Conservation (phyloP, 2,113 vertebrate species). For the Gopherus flavomarginatus region DNA sequence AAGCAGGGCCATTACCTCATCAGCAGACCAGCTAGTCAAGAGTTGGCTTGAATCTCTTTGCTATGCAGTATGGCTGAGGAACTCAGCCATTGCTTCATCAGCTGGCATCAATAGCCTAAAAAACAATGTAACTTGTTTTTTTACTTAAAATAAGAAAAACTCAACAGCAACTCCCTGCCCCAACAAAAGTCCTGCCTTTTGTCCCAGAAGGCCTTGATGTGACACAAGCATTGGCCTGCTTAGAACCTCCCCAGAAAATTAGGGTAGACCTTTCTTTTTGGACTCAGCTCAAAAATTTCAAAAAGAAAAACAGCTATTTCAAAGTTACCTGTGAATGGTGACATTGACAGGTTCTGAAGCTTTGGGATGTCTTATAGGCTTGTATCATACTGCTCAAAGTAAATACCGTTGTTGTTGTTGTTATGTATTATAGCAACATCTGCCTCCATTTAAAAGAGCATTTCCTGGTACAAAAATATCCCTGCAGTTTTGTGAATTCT, state of each 20-base stretch:
- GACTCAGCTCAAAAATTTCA: not conserved
- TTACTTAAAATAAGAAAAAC: not conserved
- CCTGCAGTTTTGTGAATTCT: conserved; percentile 62
- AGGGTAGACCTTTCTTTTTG: not conserved
- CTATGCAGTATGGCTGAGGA: not conserved
- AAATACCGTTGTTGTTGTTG: not conserved
- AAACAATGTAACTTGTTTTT: not conserved
- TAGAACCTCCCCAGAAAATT: not conserved
- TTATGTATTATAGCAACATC: conserved; percentile 57
- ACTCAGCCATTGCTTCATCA: not conserved
- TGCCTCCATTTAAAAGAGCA: conserved; percentile 70
- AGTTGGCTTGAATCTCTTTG: not conserved
- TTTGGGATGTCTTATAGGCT: not conserved
- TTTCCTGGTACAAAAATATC: conserved; percentile 71
- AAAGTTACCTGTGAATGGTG: not conserved
- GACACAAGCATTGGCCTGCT: not conserved
- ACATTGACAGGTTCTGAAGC: not conserved
- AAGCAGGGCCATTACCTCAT: not conserved
- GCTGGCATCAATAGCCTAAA: not conserved
- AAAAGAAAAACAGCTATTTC: not conserved
- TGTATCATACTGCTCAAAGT: not conserved
- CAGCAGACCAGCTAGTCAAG: not conserved
- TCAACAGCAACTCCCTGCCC: not conserved
- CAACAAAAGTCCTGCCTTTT: not conserved
- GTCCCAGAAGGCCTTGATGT: not conserved